These are phyloP conservation scores for Criorhina ranunculi DNA, from an alignment of 2,888 invertebrate species.

Conservation along the genomic window DNA sequence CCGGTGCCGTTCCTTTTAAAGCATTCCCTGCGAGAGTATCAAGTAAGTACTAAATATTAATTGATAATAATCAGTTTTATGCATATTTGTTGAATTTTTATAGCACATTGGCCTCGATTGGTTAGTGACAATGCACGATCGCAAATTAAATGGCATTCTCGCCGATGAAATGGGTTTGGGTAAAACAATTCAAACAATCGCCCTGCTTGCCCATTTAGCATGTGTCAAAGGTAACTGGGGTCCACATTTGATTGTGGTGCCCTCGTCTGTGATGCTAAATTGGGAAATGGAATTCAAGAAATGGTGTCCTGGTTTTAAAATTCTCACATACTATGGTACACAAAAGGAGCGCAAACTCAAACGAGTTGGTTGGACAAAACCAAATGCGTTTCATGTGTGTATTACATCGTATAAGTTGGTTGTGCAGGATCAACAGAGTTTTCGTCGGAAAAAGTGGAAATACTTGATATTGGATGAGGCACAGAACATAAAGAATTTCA, in stretches of 20 bases:
- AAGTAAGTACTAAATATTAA: conserved; percentile 73
- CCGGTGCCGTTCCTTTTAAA: conserved; percentile 96
- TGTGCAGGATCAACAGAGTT: conserved; percentile 99
- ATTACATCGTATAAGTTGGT: conserved; percentile 99
- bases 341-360: conserved; percentile 97
- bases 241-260: conserved; percentile 99
- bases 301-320: conserved; percentile 99
- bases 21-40: conserved; percentile 96
- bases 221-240: conserved; percentile 97
- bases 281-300: conserved; percentile 99
- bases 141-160: conserved; percentile 97
- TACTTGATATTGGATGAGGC: conserved; percentile 99
- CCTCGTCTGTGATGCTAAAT: conserved; percentile 99
- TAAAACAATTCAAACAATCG: conserved; percentile 98
- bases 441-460: conserved; percentile 98
- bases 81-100: conserved; percentile 1
- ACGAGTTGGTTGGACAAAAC: conserved; percentile 98
- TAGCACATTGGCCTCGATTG: conserved; percentile 98
- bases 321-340: conserved; percentile 98
- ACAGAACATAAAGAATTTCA: conserved; percentile 99
- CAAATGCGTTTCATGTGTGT: conserved; percentile 99
- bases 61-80: background rate
- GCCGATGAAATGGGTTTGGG: conserved; percentile 99
- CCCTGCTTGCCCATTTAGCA: conserved; percentile 96
- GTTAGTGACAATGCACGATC: conserved; percentile 98